Evolutionary conservation across 2,888 invertebrate species (phyloP).

Genomic region (Zygothrica quintamaculata): DNA sequence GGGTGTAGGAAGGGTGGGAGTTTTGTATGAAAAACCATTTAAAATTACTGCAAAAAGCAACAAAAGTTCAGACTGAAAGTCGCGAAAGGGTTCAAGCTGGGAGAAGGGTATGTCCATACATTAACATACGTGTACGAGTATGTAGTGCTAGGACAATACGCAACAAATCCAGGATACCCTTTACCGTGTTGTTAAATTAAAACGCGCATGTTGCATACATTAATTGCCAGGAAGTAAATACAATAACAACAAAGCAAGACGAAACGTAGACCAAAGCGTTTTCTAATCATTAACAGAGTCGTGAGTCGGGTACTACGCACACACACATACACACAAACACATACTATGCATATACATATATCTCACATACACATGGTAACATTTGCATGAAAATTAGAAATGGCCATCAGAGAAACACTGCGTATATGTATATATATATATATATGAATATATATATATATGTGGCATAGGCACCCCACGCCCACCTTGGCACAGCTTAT

Average conservation of each 20-base stretch:
- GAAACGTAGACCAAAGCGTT: slow-evolving; percentile 60
- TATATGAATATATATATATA: no score
- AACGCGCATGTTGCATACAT: slow-evolving; percentile 80
- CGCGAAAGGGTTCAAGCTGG: slow-evolving; percentile 21
- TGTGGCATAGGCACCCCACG: no score
- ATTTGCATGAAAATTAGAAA: slow-evolving; percentile 80
- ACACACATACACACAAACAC: slow-evolving; percentile 1
- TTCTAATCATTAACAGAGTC: slow-evolving; percentile 83
- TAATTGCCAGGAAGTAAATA: slow-evolving; percentile 78
- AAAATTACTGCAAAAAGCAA: slow-evolving; percentile 70
- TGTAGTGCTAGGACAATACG: no score
- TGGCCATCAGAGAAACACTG: slow-evolving; percentile 80
- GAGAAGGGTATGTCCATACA: slow-evolving; percentile 26
- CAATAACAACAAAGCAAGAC: slow-evolving; percentile 44
- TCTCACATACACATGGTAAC: slow-evolving; percentile 4
- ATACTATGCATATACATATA: slow-evolving; percentile 12
- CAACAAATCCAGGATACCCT: slow-evolving; percentile 25
- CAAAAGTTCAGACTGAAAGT: slow-evolving; percentile 56
- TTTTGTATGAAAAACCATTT: slow-evolving; percentile 58
- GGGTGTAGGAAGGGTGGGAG: background rate
- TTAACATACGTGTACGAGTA: slow-evolving; percentile 1
- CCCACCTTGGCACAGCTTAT: slow-evolving; percentile 1
- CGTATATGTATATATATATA: no score
- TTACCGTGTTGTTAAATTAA: slow-evolving; percentile 66
- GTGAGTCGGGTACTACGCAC: slow-evolving; percentile 26